Percentiles rank a stretch among this genome's conserved stretches.
These are phyloP conservation scores for Julus scanicus DNA, from an alignment of 2,888 invertebrate genomes.

Conservation along the genomic window DNA sequence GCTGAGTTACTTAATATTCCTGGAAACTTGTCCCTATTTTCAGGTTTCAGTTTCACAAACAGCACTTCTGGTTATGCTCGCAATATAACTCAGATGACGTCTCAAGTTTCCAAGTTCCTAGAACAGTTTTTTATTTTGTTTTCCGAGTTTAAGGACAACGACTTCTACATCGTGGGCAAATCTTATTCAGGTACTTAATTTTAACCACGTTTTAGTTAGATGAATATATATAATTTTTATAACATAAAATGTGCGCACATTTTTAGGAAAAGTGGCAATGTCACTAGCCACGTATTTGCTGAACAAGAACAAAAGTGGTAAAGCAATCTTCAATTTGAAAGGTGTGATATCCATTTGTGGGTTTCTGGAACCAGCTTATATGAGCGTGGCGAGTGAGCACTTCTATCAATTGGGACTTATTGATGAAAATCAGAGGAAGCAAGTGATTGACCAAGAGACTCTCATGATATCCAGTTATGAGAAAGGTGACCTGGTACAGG, in stretches of 20 bases:
- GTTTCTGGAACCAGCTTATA: slow-evolving; percentile 62
- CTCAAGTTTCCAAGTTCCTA: neutral
- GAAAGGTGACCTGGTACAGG: slow-evolving; percentile 70
- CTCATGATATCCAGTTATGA: slow-evolving; percentile 56
- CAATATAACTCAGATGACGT: neutral
- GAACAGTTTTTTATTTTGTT: slow-evolving; percentile 1
- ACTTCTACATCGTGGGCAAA: slow-evolving; percentile 46
- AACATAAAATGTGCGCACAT: neutral
- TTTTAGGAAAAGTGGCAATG: neutral
- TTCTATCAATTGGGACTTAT: slow-evolving; percentile 65
- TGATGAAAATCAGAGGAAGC: slow-evolving; percentile 60
- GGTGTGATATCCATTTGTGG: slow-evolving; percentile 65
- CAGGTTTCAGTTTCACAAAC: slow-evolving; percentile 41
- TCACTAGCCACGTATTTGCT: neutral
- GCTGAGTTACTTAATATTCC: neutral
- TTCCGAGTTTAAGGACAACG: slow-evolving; percentile 50
- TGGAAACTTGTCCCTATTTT: neutral
- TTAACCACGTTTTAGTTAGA: neutral
- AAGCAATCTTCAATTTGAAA: slow-evolving; percentile 73
- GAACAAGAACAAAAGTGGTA: slow-evolving; percentile 69
- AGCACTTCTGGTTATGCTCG: neutral
- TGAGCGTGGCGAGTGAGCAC: slow-evolving; percentile 66
- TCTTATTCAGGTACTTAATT: slow-evolving; percentile 10
- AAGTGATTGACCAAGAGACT: slow-evolving; percentile 59
- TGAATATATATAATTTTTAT: too few species aligned